Base-by-base conservation (phyloP, 2,113 vertebrate genomes). In the Oceanodroma tethys region DNA sequence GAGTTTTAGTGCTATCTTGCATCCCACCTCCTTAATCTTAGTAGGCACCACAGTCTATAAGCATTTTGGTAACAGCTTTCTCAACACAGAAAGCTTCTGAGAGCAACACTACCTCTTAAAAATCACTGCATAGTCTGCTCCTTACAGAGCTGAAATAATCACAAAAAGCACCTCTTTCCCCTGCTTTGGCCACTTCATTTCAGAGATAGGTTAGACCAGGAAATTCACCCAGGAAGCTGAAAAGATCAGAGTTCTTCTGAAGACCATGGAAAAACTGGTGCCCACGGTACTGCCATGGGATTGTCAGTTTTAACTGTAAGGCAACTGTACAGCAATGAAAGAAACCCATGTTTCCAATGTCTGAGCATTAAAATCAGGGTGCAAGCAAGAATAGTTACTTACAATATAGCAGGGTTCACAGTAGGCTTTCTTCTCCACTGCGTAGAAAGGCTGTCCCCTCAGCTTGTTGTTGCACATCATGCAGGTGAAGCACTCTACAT, bases 391-490 rank as follows among this genome's bases (percentile, higher is more conserved):
- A 45, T 0, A 0, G 45, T 26, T 72, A 99, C 99, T 99, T 96
- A 99, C 99, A 8, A 99, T 99, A 94, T 99, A 99, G 98, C 99
- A 99, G 81, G 99, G 98, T 96, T 99, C 99, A 26, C 99, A 99
- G 97, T 99, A 99, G 16, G 99, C 99, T 94, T 99, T 99, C 98
- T 99, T 99, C 85, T 99, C 99, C 98, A 99, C 98, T 0, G 99
- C 99, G 0, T 99, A 99, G 98, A 99, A 99, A 52, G 99, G 99
- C 95, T 99, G 99, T 27, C 99, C 99, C 23, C 99, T 98, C 95
- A 99, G 99, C 96, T 99, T 99, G 98, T 83, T 98, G 66, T 94
- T 98, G 96, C 99, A 99, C 90, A 86, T 98, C 98, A 99, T 98
- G 97, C 99, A 99, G 95, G 99, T 98, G 48, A 99, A 99, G 80